These are phyloP conservation scores for Drosophila parabipectinata DNA, from an alignment of 1,140 invertebrate species.

Conservation along the genomic window DNA sequence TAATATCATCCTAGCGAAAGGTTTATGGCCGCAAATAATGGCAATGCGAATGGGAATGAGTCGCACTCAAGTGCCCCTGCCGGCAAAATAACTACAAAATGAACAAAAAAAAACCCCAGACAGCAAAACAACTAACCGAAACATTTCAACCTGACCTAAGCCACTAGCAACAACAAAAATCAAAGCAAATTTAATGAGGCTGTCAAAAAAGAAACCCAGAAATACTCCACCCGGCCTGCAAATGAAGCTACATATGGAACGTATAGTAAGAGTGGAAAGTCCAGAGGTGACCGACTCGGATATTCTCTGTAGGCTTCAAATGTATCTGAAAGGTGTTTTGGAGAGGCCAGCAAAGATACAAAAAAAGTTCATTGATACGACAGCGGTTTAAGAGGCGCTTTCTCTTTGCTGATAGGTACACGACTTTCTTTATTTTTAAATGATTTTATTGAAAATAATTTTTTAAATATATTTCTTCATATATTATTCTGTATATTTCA, in stretches of 20 bases:
- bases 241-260: not conserved
- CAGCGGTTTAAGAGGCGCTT: not conserved
- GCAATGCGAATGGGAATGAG: slow-evolving; percentile 48
- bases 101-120: slow-evolving; percentile 30
- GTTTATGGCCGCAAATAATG: slow-evolving; percentile 72
- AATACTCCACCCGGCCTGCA: slow-evolving; percentile 10
- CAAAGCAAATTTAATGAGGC: slow-evolving; percentile 35
- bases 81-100: slow-evolving; percentile 10
- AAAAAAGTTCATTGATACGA: not conserved
- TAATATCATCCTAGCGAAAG: slow-evolving; percentile 48
- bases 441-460: too few relatives aligned
- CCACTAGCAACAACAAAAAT: slow-evolving; percentile 53
- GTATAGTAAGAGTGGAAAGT: slow-evolving; percentile 1
- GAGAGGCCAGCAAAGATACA: not conserved
- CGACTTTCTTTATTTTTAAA: too few relatives aligned
- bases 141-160: slow-evolving; percentile 73
- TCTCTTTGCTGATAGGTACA: not conserved
- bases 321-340: not conserved
- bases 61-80: slow-evolving; percentile 34
- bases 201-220: slow-evolving; percentile 35
- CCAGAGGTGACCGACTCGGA: slow-evolving; percentile 7
- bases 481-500: too few relatives aligned
- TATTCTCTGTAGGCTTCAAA: slow-evolving; percentile 1
- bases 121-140: slow-evolving; percentile 19
- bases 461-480: too few relatives aligned